phyloP scores from a whole-genome alignment of 2,888 invertebrate genomes.

The Orthosia gracilis region DNA sequence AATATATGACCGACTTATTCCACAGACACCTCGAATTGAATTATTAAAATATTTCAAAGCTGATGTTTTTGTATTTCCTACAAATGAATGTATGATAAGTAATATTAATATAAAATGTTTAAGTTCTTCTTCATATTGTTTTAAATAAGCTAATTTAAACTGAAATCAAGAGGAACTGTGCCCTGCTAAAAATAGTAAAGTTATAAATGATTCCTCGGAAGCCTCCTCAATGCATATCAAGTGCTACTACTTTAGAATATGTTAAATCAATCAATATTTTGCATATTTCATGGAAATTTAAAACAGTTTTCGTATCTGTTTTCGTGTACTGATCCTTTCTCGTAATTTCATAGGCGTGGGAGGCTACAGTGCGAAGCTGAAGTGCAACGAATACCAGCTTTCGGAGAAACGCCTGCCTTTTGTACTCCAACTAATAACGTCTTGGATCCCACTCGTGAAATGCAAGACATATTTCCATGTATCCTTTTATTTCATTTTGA shows the following conservation, averaged over 20 bases:
- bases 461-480: not conserved
- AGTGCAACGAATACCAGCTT: not conserved
- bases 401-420: not conserved
- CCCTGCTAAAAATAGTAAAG: not conserved
- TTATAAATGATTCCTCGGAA: not conserved
- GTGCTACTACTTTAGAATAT: not conserved
- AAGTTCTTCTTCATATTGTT: too few relatives aligned
- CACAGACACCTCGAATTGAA: too few relatives aligned
- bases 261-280: not conserved
- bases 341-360: not conserved
- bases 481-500: not conserved
- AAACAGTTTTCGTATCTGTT: too few relatives aligned
- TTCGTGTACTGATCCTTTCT: not conserved
- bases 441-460: constrained; percentile 5
- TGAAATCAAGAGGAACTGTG: not conserved
- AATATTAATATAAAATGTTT: too few relatives aligned
- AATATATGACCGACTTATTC: too few relatives aligned
- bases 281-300: not conserved
- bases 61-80: too few relatives aligned
- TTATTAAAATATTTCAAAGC: too few relatives aligned
- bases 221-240: not conserved
- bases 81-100: too few relatives aligned
- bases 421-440: not conserved
- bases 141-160: not conserved
- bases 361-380: not conserved